These are phyloP conservation scores for Semicossyphus pulcher DNA, from an alignment of 2,113 vertebrate genomes.

Conservation along the genomic window DNA sequence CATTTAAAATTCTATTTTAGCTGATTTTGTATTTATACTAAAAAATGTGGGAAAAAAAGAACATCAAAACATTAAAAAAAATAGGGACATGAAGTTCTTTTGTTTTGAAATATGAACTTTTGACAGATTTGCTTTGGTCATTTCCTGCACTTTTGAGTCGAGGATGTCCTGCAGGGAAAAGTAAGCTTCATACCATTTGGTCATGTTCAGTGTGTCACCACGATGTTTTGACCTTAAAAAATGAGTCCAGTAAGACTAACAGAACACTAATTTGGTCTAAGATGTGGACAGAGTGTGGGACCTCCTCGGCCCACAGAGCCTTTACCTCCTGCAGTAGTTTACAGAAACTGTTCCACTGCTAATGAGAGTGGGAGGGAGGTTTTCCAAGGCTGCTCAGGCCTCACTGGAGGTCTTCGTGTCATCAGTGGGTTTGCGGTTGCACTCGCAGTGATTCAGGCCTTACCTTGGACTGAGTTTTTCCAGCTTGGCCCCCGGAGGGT, in stretches of 20 bases:
- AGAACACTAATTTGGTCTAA: neutral
- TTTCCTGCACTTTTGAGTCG: neutral
- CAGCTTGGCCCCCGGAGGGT: slow-evolving; percentile 30
- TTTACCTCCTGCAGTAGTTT: slow-evolving; percentile 64
- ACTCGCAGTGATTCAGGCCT: slow-evolving; percentile 52
- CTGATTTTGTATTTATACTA: slow-evolving; percentile 9
- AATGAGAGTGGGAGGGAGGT: slow-evolving; percentile 60
- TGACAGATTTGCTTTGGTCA: neutral
- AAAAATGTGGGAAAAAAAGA: slow-evolving; percentile 38
- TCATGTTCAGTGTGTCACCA: neutral
- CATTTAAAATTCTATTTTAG: slow-evolving; percentile 26
- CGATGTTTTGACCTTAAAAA: too few species aligned
- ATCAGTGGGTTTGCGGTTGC: slow-evolving; percentile 63
- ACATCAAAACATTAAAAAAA: neutral
- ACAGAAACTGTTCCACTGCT: slow-evolving; percentile 61
- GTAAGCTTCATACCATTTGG: neutral
- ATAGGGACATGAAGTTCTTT: slow-evolving; percentile 9
- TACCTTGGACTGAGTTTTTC: slow-evolving; percentile 56
- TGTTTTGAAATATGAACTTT: slow-evolving; percentile 2
- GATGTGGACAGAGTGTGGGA: slow-evolving; percentile 40
- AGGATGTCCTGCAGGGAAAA: neutral
- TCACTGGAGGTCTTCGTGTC: slow-evolving; percentile 69
- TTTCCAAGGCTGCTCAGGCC: slow-evolving; percentile 69
- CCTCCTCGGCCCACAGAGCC: slow-evolving; percentile 9
- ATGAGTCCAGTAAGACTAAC: neutral